A percentile compares a stretch with the other conserved stretches of the same genome.
These are phyloP conservation scores for Lophius piscatorius DNA, from an alignment of 2,113 vertebrate species.

Conservation along the genomic window DNA sequence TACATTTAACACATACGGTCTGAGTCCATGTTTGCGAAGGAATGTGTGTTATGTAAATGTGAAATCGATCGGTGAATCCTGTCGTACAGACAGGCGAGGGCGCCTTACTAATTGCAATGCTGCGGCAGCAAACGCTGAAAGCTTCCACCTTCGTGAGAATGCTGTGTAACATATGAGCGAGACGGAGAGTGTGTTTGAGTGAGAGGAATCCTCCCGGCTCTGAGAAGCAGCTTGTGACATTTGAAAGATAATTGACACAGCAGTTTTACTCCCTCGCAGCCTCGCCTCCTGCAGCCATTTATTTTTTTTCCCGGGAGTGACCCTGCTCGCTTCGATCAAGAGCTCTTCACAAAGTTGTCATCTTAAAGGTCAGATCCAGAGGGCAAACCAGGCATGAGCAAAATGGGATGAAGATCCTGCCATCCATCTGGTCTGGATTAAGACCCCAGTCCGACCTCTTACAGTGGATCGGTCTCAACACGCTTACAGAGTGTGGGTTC, in stretches of 20 bases:
- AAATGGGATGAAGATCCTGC: slow-evolving; percentile 39
- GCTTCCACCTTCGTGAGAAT: slow-evolving; percentile 30
- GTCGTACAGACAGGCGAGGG: too few relatives aligned
- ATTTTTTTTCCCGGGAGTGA: slow-evolving; percentile 58
- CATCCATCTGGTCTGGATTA: slow-evolving; percentile 51
- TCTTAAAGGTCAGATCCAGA: slow-evolving; percentile 56
- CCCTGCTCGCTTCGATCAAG: slow-evolving; percentile 47
- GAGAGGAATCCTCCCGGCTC: slow-evolving; percentile 29
- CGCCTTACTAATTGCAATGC: too few relatives aligned
- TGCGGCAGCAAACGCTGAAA: slow-evolving; percentile 13
- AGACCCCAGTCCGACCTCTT: slow-evolving; percentile 55
- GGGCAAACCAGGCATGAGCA: slow-evolving; percentile 13
- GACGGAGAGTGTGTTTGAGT: not conserved
- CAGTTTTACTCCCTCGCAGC: not conserved
- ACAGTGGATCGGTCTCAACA: slow-evolving; percentile 51
- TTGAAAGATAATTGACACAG: slow-evolving; percentile 66
- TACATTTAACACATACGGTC: too few relatives aligned
- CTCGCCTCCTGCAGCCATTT: slow-evolving; percentile 44
- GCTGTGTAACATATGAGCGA: slow-evolving; percentile 3
- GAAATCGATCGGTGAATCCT: too few relatives aligned
- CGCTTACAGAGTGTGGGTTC: slow-evolving; percentile 40
- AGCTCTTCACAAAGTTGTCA: slow-evolving; percentile 53
- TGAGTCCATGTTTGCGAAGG: too few relatives aligned
- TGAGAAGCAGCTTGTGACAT: slow-evolving; percentile 68
- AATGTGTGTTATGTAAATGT: too few relatives aligned